Conservation (phyloP, 2,113 vertebrate species). For the Serilophus lunatus region DNA sequence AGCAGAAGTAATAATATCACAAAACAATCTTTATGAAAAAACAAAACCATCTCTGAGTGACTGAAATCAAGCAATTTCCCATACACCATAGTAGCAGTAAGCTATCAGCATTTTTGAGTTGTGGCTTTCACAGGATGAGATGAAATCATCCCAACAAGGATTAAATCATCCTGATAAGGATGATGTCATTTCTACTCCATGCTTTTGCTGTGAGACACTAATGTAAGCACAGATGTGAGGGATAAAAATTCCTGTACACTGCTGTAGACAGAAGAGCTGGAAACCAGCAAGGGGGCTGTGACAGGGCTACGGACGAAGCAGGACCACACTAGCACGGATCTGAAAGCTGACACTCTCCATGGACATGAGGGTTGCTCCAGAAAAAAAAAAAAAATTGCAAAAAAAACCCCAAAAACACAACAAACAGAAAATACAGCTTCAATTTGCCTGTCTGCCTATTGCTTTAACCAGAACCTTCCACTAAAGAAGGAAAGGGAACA, state of each 20-base stretch:
- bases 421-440: background rate
- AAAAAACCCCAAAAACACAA: too few species aligned
- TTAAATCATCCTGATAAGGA: background rate
- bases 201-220: background rate
- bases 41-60: background rate
- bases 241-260: background rate
- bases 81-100: rapidly evolving
- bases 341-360: background rate
- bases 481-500: background rate
- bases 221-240: background rate
- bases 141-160: too few species aligned
- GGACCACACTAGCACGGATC: background rate
- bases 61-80: background rate
- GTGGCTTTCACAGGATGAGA: background rate
- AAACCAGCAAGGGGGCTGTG: background rate
- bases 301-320: background rate
- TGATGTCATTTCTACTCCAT: background rate
- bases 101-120: background rate
- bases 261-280: background rate
- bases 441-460: background rate
- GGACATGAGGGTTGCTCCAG: background rate
- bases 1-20: background rate
- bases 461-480: background rate
- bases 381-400: too few species aligned
- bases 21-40: background rate